phyloP scores from a whole-genome alignment of 2,113 vertebrate species.

The Nannobrachium achirus region DNA sequence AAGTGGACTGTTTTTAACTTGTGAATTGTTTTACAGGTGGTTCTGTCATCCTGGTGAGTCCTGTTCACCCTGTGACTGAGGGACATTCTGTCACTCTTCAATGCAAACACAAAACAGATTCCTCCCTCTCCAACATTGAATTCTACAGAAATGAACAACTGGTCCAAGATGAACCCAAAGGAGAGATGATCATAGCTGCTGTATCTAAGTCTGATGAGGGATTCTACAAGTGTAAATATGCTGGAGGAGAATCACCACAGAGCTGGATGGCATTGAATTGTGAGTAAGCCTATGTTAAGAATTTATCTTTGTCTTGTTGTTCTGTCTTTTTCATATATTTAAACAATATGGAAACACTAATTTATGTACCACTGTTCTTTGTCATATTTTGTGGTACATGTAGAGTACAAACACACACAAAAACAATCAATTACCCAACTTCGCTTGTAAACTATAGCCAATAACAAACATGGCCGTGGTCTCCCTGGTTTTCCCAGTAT shows the following conservation, averaged over 20 bases:
- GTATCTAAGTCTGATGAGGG: conserved; percentile 55
- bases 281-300: fast-evolving
- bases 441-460: too few relatives aligned
- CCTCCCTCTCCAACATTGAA: neutral
- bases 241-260: neutral
- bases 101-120: neutral
- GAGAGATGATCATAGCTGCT: conserved; percentile 36
- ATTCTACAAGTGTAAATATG: conserved; percentile 39
- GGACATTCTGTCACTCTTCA: conserved; percentile 46
- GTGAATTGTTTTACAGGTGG: neutral
- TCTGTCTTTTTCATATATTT: neutral
- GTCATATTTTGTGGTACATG: too few relatives aligned
- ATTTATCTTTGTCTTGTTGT: too few relatives aligned
- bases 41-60: conserved; percentile 44
- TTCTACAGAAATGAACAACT: conserved; percentile 47
- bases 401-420: too few relatives aligned
- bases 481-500: too few relatives aligned
- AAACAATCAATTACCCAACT: too few relatives aligned
- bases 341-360: neutral
- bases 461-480: too few relatives aligned
- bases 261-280: conserved; percentile 52
- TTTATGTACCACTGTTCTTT: too few relatives aligned
- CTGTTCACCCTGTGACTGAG: conserved; percentile 44
- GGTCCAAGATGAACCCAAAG: conserved; percentile 13
- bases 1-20: too few relatives aligned